Percentiles rank a stretch among this genome's conserved stretches.
Conservation (phyloP, 2,797 vertebrate genomes). For the Buphagus erythrorhynchus region DNA sequence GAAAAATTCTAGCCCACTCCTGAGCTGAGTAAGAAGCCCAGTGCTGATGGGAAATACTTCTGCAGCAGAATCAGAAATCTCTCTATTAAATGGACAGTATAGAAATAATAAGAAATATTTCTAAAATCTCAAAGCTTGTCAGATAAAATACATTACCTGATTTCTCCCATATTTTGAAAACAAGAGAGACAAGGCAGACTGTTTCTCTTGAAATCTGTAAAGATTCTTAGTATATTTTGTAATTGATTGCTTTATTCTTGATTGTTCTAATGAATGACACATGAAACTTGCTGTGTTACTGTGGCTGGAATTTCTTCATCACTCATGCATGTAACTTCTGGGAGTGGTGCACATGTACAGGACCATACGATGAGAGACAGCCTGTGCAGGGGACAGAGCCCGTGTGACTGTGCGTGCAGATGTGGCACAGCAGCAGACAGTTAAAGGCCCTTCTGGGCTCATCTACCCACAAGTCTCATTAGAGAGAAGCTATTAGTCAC, state of each 20-base stretch:
- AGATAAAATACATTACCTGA: not conserved
- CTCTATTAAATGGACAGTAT: not conserved
- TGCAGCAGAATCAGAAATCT: not conserved
- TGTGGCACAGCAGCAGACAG: not conserved
- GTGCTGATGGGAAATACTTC: not conserved
- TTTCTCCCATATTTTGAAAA: not conserved
- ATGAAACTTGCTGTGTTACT: not conserved
- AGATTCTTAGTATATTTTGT: not conserved
- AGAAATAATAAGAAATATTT: not conserved
- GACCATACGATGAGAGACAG: not conserved
- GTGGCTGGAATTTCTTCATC: constrained; percentile 11
- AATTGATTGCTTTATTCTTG: not conserved
- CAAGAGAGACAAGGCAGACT: not conserved
- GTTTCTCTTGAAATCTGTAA: not conserved
- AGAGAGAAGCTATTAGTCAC: not conserved
- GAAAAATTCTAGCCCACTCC: not conserved
- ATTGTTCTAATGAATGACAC: not conserved
- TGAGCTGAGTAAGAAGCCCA: not conserved
- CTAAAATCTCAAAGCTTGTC: not conserved
- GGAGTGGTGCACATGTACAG: not conserved
- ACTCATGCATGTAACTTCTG: not conserved
- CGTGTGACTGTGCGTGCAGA: not conserved
- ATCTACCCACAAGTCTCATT: not conserved
- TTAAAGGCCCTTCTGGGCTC: not conserved
- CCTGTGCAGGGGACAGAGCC: not conserved